Evolutionary conservation across 2,888 invertebrate genomes (phyloP), one percentile per base, ranked within the genome.

Genomic region (Dilophus febrilis): DNA sequence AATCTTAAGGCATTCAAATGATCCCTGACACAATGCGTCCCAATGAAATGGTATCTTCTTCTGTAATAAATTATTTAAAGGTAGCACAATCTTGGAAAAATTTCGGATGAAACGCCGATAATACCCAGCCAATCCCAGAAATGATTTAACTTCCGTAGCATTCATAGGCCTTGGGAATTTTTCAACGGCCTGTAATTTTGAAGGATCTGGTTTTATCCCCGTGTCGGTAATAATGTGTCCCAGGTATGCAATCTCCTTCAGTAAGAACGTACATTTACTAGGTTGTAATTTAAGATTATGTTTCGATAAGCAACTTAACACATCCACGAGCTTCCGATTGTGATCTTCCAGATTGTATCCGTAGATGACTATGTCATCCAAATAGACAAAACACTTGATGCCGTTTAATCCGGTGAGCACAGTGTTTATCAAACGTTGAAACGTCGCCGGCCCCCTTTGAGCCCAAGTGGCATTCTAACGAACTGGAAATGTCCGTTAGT

Each of bases 81-180:
- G 51, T 36, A 45, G 44, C 0, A 52, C 45, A 5, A 48, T 44
- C 40, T 43, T 42, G 13, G 48, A 41, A 35, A 50, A 55, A 2
- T 46, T 18, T 19, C 38, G 16, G 2, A 56, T 50, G 36, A 56
- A 56, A 31, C 49, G 42, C 12, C 54, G 27, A 26, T 54, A 56
- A 34, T 55, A 58, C 0, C 51, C 48, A 1, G 47, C 41, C 8
- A 55, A 36, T 2, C 54, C 55, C 11, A 54, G 36, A 26, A 56
- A 55, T 35, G 46, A 42, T 39, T 47, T 45, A 1, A 34, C 5
- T 34, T 34, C 18, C 11, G 17, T 34, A 3, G 11, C 18, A 19
- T 34, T 34, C 19, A 3, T 4, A 11, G 18, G 18, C 3, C 17
- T 17, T 12, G 34, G 34, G n/a, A 6, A 34, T 10, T 34, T 19